Base-by-base conservation (phyloP, 1,140 invertebrate species). In the Anastrepha obliqua region DNA sequence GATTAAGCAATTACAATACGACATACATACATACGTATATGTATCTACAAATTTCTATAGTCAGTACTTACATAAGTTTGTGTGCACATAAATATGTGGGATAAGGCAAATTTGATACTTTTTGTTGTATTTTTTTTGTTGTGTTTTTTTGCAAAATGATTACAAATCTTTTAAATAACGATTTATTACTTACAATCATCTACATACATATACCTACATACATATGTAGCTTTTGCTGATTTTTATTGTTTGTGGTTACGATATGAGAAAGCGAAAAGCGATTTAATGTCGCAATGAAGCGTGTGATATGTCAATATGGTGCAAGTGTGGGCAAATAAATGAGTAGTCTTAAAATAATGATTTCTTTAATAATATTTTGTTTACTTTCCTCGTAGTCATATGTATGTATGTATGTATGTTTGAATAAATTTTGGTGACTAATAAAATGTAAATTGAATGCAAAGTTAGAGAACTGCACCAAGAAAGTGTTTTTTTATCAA, bases 231-330 rank as follows among this genome's bases (percentile, higher is more conserved):
- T 55, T 81, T 81, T 81, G 74, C 74, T 55, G 74, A 81, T 81
- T 81, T 81, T 81, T 81, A 81, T 42, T 58, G 74, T 81, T 81
- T 81, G 47, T 55, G 74, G 74, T 81, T 81, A 81, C 17, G 74
- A 81, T 81, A 81, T 81, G 74, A 81, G 74, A 58, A 81, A 55
- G 74, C 74, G 47, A 55, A 81, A 81, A 81, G 74, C 74, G 47
- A 55, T 81, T 81, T 55, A 51, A 58, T 58, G 17, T 29, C 7
- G 70, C 44, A 20, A 20, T 51, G 70, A 2, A 62, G 74, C 42
- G n/a, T 81, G 74, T 9, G 74, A 81, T 55, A 58, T 55, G 42
- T 55, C 15, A 58, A 2, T 81, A 47, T 55, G 9, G 51, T 29
- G 74, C 51, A 81, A 81, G 1, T 55, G 17, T 51, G 47, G 3